These are phyloP conservation scores for Choloepus hoffmanni DNA, from an alignment of 2,113 vertebrate genomes.

Conservation along the genomic window DNA sequence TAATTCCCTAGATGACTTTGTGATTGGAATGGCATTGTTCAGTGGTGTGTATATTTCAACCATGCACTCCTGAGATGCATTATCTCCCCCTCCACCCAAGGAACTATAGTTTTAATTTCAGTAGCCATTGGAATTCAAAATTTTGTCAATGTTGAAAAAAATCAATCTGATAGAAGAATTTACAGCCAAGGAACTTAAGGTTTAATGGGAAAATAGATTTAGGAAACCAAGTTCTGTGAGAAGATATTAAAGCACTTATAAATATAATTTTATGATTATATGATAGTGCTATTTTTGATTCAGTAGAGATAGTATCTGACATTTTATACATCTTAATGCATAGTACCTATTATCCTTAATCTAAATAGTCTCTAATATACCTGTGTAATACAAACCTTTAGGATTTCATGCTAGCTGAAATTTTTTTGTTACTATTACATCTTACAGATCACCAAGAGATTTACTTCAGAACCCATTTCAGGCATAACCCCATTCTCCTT, in stretches of 20 bases:
- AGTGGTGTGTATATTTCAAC: background rate
- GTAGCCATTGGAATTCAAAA: background rate
- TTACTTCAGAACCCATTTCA: slow-evolving; percentile 12
- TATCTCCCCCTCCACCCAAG: background rate
- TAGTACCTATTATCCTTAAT: background rate
- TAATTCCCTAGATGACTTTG: background rate
- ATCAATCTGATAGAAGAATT: background rate
- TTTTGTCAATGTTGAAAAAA: background rate
- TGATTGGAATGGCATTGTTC: background rate
- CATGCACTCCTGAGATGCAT: background rate
- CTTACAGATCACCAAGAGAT: background rate
- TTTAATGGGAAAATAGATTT: background rate
- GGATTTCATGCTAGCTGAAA: background rate
- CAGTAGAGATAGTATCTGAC: background rate
- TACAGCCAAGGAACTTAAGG: background rate
- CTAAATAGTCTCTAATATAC: background rate
- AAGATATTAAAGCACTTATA: background rate
- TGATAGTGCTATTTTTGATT: background rate
- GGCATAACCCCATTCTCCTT: background rate
- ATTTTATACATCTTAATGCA: background rate
- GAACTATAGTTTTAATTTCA: background rate
- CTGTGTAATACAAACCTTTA: background rate
- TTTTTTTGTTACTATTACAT: background rate
- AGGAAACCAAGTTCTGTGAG: background rate
- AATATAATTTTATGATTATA: slow-evolving; percentile 25